phyloP scores from a whole-genome alignment of 2,888 invertebrate species.

The Imbricaverruca yamaguchii region DNA sequence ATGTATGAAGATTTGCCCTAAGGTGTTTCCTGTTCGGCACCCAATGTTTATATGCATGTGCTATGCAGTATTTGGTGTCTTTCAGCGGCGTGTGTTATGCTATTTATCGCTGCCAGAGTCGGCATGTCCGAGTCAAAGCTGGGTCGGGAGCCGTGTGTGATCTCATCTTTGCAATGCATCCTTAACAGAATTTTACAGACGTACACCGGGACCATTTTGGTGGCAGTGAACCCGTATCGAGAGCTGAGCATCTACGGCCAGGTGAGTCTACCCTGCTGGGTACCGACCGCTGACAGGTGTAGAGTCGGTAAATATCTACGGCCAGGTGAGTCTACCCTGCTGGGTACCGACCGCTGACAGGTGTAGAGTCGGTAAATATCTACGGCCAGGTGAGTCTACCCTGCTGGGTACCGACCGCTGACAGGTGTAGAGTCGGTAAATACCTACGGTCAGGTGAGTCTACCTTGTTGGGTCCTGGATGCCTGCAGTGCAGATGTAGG shows the following conservation, averaged over 20 bases:
- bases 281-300: neutral
- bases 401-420: neutral
- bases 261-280: constrained; percentile 52
- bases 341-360: neutral
- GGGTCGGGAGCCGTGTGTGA: too few relatives aligned
- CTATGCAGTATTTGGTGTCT: too few relatives aligned
- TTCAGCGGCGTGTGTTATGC: too few relatives aligned
- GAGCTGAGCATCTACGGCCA: constrained; percentile 77
- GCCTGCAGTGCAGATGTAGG: too few relatives aligned
- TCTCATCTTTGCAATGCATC: constrained; percentile 21
- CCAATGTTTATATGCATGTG: too few relatives aligned
- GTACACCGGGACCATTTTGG: constrained; percentile 83
- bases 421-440: constrained; percentile 46
- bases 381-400: constrained; percentile 67
- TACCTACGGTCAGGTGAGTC: constrained; percentile 75
- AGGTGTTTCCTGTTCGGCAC: too few relatives aligned
- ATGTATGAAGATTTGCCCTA: too few relatives aligned
- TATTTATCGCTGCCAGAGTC: too few relatives aligned
- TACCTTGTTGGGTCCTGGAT: neutral
- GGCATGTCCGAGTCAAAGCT: too few relatives aligned
- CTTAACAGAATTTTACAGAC: constrained; percentile 54
- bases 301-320: constrained; percentile 62
- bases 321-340: constrained; percentile 57
- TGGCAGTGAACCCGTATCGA: constrained; percentile 91
- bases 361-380: constrained; percentile 52